Base-by-base conservation (phyloP, 2,888 invertebrate genomes). In the Dascillus cervinus region DNA sequence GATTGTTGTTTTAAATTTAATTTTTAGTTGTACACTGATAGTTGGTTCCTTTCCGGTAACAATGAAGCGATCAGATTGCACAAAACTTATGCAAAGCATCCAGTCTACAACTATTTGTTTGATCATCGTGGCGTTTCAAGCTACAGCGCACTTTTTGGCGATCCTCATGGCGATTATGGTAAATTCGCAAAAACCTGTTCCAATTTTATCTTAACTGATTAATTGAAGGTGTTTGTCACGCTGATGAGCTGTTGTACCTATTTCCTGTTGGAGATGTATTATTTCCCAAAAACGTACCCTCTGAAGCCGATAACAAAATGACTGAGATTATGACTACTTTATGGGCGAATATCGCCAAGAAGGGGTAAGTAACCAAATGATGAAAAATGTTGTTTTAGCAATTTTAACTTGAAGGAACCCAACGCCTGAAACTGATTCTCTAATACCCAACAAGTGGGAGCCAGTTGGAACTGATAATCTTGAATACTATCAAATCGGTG, bases 171-270 rank as follows among this genome's bases (percentile, higher is more conserved):
- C n/a, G n/a, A n/a, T n/a, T n/a, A n/a, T n/a, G n/a, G n/a, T n/a
- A n/a, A n/a, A n/a, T n/a, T n/a, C 2, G 3, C 9, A 6, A 4
- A 9, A n/a, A 22, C 8, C 4, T n/a, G n/a, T n/a, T n/a, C n/a
- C n/a, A n/a, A n/a, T n/a, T n/a, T n/a, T n/a, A n/a, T n/a, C n/a
- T n/a, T n/a, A n/a, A n/a, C n/a, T n/a, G n/a, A n/a, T n/a, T 22
- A 27, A 12, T 42, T 47, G 22, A 53, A 79, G 82, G 87, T 28
- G 81, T 83, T 1, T 82, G 82, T 30, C 88, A 89, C 55, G 86
- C 83, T 0, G 88, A 89, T 49, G 89, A 90, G 39, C 63, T 89
- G 29, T 82, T 83, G 56, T 82, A 89, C 56, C 57, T 89, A 4
- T 88, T 89, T 55, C 81, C 82, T 0, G 73, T 82, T 27, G 70